These are phyloP conservation scores for Myotis pilosus DNA, from an alignment of 2,797 vertebrate species.

Conservation along the genomic window DNA sequence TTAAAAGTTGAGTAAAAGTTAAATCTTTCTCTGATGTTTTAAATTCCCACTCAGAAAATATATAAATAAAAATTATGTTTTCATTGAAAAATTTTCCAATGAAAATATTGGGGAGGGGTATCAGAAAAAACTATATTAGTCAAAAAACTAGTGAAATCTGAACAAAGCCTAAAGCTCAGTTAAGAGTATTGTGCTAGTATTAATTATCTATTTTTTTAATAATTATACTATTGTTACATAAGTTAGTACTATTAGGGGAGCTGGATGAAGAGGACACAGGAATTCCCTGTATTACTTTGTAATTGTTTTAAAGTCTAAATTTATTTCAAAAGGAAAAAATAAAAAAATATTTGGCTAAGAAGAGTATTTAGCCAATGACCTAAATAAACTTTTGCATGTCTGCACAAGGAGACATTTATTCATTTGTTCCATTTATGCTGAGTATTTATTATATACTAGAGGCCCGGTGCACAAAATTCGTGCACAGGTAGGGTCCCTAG, in stretches of 20 bases:
- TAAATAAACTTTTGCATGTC: neutral
- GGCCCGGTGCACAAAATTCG: too few relatives aligned
- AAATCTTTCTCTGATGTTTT: slow-evolving; percentile 49
- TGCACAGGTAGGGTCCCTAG: too few relatives aligned
- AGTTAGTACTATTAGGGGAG: neutral
- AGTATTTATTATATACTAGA: neutral
- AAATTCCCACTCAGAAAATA: slow-evolving; percentile 51
- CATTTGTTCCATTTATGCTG: neutral
- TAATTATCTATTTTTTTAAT: neutral
- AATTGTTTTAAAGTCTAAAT: slow-evolving; percentile 31
- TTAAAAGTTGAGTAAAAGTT: slow-evolving; percentile 42
- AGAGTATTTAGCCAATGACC: neutral
- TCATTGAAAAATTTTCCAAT: slow-evolving; percentile 7
- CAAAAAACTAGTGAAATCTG: neutral
- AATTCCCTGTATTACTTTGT: neutral
- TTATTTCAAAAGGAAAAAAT: slow-evolving; percentile 32
- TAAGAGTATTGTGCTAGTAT: neutral
- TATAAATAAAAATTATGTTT: neutral
- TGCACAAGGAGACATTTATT: neutral
- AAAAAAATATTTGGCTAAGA: neutral
- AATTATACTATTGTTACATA: neutral
- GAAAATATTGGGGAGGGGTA: neutral
- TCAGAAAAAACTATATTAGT: neutral
- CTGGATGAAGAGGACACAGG: neutral
- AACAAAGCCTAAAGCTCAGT: neutral